Conservation (phyloP, 2,113 vertebrate species). For the Campylorhamphus procurvoides region DNA sequence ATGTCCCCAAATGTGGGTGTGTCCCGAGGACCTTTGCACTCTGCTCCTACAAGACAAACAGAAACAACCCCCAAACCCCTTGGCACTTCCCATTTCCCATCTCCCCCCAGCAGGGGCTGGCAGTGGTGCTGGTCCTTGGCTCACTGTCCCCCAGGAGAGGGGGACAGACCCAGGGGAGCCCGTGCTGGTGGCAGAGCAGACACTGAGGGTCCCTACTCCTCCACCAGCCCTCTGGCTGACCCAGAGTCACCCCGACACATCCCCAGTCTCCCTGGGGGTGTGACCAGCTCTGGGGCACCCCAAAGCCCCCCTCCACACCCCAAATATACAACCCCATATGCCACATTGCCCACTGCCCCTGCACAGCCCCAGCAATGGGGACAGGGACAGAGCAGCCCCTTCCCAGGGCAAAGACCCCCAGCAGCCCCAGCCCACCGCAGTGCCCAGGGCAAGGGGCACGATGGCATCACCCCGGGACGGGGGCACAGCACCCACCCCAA, state of each 20-base stretch:
- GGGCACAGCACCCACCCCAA: not conserved
- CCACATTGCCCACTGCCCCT: not conserved
- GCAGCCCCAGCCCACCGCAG: not conserved
- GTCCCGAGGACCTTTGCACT: not conserved
- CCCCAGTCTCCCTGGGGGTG: not conserved
- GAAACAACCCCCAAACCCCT: fast-evolving
- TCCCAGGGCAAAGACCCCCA: not conserved
- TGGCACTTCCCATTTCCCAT: not conserved
- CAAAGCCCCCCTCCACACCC: not conserved
- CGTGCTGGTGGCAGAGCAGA: not conserved
- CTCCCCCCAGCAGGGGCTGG: not conserved
- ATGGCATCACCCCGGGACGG: fast-evolving
- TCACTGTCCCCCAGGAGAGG: not conserved
- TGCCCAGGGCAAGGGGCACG: not conserved
- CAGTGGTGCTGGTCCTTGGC: not conserved
- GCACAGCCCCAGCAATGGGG: not conserved
- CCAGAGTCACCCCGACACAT: fast-evolving
- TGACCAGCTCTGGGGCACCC: not conserved
- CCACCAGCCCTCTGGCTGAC: not conserved
- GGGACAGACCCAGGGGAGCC: not conserved
- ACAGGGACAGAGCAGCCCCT: not conserved
- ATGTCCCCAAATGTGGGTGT: slow-evolving; percentile 12
- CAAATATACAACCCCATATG: fast-evolving
- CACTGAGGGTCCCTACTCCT: fast-evolving
- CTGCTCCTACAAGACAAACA: not conserved